These are phyloP conservation scores for Forbesichthys agassizii DNA, from an alignment of 2,113 vertebrate genomes.

Conservation along the genomic window DNA sequence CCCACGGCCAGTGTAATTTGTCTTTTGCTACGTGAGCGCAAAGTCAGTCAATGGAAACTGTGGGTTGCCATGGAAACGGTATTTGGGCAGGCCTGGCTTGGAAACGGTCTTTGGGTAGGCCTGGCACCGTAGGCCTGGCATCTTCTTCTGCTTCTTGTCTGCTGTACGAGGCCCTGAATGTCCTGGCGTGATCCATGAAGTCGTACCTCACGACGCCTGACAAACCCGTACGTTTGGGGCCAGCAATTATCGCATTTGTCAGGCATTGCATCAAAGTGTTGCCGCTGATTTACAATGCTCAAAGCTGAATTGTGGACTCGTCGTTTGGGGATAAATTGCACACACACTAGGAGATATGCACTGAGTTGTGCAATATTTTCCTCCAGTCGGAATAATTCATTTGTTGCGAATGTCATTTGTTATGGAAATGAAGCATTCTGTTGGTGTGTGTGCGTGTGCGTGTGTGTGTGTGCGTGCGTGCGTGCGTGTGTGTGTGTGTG, in stretches of 20 bases:
- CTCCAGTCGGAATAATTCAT: conserved; percentile 68
- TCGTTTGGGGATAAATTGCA: conserved; percentile 71
- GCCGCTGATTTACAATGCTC: conserved; percentile 66
- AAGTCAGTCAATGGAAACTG: conserved; percentile 81
- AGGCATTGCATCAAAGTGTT: conserved; percentile 67
- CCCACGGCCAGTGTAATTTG: conserved; percentile 73
- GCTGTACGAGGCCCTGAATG: conserved; percentile 61
- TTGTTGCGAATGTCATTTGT: conserved; percentile 60
- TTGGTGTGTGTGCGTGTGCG: conserved; percentile 38
- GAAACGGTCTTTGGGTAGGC: too few species aligned
- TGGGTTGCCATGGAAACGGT: conserved; percentile 80
- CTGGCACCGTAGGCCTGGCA: neutral
- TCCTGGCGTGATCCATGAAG: conserved; percentile 70
- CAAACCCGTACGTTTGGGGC: conserved; percentile 67
- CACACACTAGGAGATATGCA: conserved; percentile 50
- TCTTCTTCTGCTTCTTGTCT: conserved; percentile 22
- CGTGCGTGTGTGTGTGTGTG: neutral
- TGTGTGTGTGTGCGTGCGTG: neutral
- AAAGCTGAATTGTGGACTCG: conserved; percentile 63
- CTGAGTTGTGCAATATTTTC: conserved; percentile 76
- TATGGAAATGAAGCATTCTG: conserved; percentile 67
- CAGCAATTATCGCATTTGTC: conserved; percentile 75
- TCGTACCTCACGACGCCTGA: conserved; percentile 73
- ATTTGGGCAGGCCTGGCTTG: conserved; percentile 60
- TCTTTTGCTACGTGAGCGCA: conserved; percentile 79